Percentiles rank a stretch among this genome's conserved stretches.
These are phyloP conservation scores for Orientallactaga bullata DNA, from an alignment of 2,113 vertebrate genomes.

Conservation along the genomic window DNA sequence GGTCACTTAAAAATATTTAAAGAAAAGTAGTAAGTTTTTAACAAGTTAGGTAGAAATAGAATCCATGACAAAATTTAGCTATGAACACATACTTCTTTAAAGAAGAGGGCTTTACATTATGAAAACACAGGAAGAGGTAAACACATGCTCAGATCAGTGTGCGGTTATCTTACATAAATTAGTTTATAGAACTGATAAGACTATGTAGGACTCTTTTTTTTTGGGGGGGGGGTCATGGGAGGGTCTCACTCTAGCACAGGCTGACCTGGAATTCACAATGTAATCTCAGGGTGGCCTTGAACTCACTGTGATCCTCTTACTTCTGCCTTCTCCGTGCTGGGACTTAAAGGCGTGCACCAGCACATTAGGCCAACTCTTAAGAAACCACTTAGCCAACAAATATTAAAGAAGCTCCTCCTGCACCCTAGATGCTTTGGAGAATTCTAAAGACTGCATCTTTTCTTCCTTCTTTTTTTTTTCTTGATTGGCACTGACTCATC, in stretches of 20 bases:
- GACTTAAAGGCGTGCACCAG: too few relatives aligned
- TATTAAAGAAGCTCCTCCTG: background rate
- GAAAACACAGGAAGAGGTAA: slow-evolving; percentile 41
- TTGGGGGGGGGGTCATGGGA: too few relatives aligned
- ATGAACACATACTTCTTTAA: slow-evolving; percentile 34
- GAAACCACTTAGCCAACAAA: too few relatives aligned
- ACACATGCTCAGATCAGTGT: slow-evolving; percentile 52
- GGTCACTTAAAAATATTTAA: slow-evolving; percentile 48
- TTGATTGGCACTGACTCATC: background rate
- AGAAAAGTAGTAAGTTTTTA: slow-evolving; percentile 62
- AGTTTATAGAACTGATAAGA: slow-evolving; percentile 51
- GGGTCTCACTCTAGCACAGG: too few relatives aligned
- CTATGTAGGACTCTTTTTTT: background rate
- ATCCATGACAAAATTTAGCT: slow-evolving; percentile 59
- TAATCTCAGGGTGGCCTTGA: too few relatives aligned
- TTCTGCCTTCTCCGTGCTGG: too few relatives aligned
- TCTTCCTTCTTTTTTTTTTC: background rate
- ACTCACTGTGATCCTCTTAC: too few relatives aligned
- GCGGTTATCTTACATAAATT: slow-evolving; percentile 16
- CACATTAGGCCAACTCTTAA: too few relatives aligned
- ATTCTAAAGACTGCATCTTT: background rate
- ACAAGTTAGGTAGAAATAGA: slow-evolving; percentile 45
- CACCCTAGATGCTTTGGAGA: slow-evolving; percentile 1
- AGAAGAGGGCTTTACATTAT: slow-evolving; percentile 15
- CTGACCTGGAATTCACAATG: too few relatives aligned